Evolutionary conservation across 2,797 vertebrate genomes (phyloP).

Genomic region (Basileuterus tristriatus): DNA sequence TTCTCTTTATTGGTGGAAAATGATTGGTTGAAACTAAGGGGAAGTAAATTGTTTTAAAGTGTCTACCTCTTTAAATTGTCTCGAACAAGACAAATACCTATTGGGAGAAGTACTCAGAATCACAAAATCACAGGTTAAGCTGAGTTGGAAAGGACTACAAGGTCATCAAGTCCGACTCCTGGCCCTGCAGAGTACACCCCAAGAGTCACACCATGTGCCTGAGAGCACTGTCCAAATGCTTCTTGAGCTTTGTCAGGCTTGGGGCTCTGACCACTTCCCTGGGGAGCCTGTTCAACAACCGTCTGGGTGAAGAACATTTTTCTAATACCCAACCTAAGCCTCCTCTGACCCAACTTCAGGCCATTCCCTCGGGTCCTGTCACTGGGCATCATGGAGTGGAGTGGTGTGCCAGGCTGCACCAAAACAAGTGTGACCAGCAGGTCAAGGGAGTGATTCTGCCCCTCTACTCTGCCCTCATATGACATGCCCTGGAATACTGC

Average conservation of each 20-base stretch:
- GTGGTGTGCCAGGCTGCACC: background rate
- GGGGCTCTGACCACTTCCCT: background rate
- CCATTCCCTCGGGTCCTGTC: background rate
- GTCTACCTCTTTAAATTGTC: background rate
- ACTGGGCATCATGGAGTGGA: background rate
- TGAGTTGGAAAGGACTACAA: background rate
- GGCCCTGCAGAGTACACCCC: background rate
- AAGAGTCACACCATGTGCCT: too few species aligned
- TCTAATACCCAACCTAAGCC: background rate
- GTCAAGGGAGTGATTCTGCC: background rate
- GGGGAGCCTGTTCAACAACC: fast-evolving
- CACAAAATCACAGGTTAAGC: background rate
- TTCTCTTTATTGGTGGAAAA: background rate
- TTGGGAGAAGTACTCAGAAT: background rate
- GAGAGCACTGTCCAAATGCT: fast-evolving
- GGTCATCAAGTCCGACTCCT: fast-evolving
- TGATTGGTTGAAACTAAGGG: background rate
- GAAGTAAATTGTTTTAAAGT: background rate
- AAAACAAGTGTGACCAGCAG: background rate
- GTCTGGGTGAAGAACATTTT: background rate
- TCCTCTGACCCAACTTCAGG: too few species aligned
- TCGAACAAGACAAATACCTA: background rate
- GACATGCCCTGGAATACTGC: background rate
- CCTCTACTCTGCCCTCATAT: background rate
- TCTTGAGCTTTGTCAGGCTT: background rate